These are phyloP conservation scores for Spea multiplicata DNA, from an alignment of 2,113 vertebrate species.

Conservation along the genomic window DNA sequence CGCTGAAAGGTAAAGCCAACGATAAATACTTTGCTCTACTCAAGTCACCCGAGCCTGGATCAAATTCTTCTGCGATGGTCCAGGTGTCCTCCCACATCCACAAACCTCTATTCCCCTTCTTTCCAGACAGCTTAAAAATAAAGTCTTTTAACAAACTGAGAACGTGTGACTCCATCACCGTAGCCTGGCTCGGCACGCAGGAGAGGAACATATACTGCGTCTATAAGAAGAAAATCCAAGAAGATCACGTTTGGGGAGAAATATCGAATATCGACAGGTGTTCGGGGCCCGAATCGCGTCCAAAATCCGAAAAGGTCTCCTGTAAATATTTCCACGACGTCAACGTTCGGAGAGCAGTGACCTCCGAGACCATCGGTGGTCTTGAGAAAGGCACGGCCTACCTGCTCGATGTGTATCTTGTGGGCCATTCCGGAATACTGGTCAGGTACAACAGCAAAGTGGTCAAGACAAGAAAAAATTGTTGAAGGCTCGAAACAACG, in stretches of 20 bases:
- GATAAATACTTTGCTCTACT: constrained; percentile 72
- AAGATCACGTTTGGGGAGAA: constrained; percentile 56
- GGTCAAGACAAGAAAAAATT: constrained; percentile 82
- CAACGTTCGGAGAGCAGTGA: constrained; percentile 78
- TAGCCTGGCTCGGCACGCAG: constrained; percentile 87
- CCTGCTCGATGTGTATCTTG: constrained; percentile 85
- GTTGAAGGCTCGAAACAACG: constrained; percentile 59
- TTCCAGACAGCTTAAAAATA: constrained; percentile 82
- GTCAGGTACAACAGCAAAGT: constrained; percentile 83
- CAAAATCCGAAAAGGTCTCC: constrained; percentile 76
- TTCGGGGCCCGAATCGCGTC: constrained; percentile 76
- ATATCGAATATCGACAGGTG: constrained; percentile 62
- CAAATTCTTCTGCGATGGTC: constrained; percentile 72
- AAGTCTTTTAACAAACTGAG: constrained; percentile 86
- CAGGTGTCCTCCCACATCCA: constrained; percentile 76
- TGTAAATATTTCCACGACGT: constrained; percentile 87
- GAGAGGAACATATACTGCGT: constrained; percentile 84
- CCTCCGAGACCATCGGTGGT: constrained; percentile 77
- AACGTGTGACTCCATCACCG: constrained; percentile 78
- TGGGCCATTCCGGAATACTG: constrained; percentile 81
- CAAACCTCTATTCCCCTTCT: constrained; percentile 71
- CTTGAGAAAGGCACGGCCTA: constrained; percentile 74
- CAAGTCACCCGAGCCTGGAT: constrained; percentile 53
- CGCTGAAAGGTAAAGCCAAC: constrained; percentile 73
- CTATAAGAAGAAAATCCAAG: constrained; percentile 68